Base-by-base conservation (phyloP, 1,140 invertebrate genomes). In the Drosophila malerkotliana region DNA sequence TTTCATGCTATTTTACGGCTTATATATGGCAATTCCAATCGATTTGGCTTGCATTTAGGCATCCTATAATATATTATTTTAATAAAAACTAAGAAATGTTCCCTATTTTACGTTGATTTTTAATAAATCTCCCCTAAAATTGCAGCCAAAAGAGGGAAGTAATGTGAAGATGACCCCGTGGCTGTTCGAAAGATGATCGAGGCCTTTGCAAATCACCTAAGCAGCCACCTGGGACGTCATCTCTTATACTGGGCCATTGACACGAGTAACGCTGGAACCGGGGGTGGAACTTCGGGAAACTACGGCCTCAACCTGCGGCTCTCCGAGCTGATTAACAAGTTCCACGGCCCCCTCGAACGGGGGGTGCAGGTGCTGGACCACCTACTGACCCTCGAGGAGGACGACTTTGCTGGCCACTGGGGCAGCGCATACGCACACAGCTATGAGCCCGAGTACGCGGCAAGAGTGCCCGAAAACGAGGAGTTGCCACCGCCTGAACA, bases 351-450 rank as follows among this genome's bases (percentile, higher is more conserved):
- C 73, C 79, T 90, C 51, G 90, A 92, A 60, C 76, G 90, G 44
- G 92, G 92, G 61, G 92, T 93, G 34, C 92, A 93, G 48, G 91
- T 93, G 58, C 67, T 93, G 73, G 93, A 93, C 62, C 92, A 93
- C 51, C 84, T 93, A 51, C 88, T 93, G 64, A 92, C 92, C 18
- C 90, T 92, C 68, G 92, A 92, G 41, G 92, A 92, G 56, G 92
- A 93, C 49, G 90, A 91, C 44, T 91, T 92, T 51, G 83, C 73
- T 58, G 88, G 92, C 37, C 88, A 90, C 54, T 91, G 90, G 90
- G 90, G 90, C 71, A 91, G 81, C 64, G 90, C 87, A 30, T 91
- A 91, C 51, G 71, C 71, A 24, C 90, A 91, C 74, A 91, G 75
- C 51, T 91, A 91, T 90, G 90, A 90, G 74, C 84, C 90, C 32